Evolutionary conservation across 2,888 invertebrate genomes (phyloP), one percentile per base, ranked within the genome.

Genomic region (Eristalinus sepulchralis): DNA sequence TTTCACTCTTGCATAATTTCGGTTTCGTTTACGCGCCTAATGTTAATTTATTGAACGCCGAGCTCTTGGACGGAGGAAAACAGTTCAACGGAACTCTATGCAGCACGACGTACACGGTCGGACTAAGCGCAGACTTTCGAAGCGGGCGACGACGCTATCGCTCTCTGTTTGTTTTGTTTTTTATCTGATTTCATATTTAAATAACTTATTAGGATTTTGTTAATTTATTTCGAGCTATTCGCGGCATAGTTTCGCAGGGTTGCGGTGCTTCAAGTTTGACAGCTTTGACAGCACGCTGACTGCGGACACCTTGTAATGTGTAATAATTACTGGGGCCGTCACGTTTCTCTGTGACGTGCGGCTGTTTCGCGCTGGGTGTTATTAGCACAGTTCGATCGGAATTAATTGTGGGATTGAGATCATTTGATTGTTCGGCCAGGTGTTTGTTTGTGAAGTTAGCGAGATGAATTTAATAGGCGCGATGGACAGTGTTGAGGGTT

Each of bases 161-260:
- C 24, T 57, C 57, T 59, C 62, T 55, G 60, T 77, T 77, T 77
- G 24, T 77, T 53, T 77, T 62, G n/a, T 9, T 67, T 71, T 77
- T 11, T 57, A 13, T 60, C 36, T 39, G 33, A 60, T 79, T 47
- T 72, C 33, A 71, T 66, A 64, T 79, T 79, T 79, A 72, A 66
- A 72, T 67, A 79, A 79, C 66, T 66, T 79, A 72, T 79, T 79
- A 79, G 66, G 60, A 60, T 72, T 79, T 72, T 60, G 72, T 79
- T 79, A 79, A 79, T 79, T 79, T 72, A 39, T 63, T 10, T 34
- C 17, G 27, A 59, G 27, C 27, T 24, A 13, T 13, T 62, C 63
- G 62, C 39, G 20, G 20, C 22, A 17, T 36, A 63, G 27, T 66
- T 72, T 71, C 47, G 70, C 77, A 78, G 33, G 59, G 39, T 33